A percentile compares a stretch with the other conserved stretches of the same genome.
These are phyloP conservation scores for Augiades crinisus DNA, from an alignment of 2,888 invertebrate genomes.

Conservation along the genomic window DNA sequence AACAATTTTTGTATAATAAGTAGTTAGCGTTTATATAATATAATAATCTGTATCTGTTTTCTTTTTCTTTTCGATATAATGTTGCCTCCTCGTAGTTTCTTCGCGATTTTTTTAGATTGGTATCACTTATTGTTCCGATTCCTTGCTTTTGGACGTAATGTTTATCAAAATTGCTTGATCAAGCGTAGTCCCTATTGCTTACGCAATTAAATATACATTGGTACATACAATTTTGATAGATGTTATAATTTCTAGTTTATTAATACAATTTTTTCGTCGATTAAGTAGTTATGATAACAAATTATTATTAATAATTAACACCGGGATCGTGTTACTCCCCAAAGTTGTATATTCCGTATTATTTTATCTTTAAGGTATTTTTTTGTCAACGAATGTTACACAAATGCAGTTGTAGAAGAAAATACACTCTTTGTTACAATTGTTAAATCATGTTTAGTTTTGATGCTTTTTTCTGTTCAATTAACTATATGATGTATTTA, in stretches of 20 bases:
- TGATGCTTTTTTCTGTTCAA: not conserved
- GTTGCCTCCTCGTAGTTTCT: slow-evolving; percentile 13
- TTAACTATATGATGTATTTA: too few species aligned
- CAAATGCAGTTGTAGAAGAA: slow-evolving; percentile 6
- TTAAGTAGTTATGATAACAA: slow-evolving; percentile 32
- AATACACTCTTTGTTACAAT: not conserved
- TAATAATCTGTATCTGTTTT: slow-evolving; percentile 42
- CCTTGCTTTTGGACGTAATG: not conserved
- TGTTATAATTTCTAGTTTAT: slow-evolving; percentile 9
- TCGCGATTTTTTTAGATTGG: slow-evolving; percentile 2
- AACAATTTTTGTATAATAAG: slow-evolving; percentile 69
- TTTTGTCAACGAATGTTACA: slow-evolving; percentile 1
- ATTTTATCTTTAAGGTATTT: slow-evolving; percentile 30
- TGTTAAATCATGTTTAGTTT: not conserved
- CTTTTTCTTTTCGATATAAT: slow-evolving; percentile 18
- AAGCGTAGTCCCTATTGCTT: slow-evolving; percentile 7
- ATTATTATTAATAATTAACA: slow-evolving; percentile 27
- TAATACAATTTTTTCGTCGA: slow-evolving; percentile 23
- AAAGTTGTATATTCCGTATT: slow-evolving; percentile 44
- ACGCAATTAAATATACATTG: not conserved
- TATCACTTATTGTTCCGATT: slow-evolving; percentile 2
- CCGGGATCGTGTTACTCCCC: slow-evolving; percentile 21
- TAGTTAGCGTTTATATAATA: slow-evolving; percentile 70
- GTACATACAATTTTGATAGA: slow-evolving; percentile 17
- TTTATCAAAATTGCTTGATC: slow-evolving; percentile 25